phyloP scores from a whole-genome alignment of 2,797 vertebrate species.

The Myioborus miniatus region DNA sequence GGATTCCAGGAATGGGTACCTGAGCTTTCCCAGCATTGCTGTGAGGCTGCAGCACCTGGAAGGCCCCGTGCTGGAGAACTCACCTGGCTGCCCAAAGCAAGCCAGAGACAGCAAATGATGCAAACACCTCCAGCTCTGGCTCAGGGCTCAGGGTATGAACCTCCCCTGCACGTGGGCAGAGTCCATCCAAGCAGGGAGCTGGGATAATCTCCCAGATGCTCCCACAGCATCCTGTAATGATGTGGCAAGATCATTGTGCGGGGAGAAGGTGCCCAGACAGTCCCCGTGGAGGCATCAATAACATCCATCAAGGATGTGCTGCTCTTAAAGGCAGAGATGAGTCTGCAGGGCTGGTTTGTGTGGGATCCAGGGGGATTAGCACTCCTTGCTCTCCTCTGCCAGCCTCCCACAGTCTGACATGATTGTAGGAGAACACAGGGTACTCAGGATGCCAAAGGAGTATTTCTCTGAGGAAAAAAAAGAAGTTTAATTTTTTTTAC shows the following conservation, averaged over 20 bases:
- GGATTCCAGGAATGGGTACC: background rate
- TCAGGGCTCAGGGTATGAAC: background rate
- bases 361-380: background rate
- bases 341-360: background rate
- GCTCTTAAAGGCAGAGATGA: background rate
- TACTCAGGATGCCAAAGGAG: background rate
- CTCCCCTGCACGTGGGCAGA: background rate
- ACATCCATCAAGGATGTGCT: background rate
- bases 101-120: background rate
- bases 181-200: background rate
- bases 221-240: slow-evolving; percentile 27
- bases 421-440: background rate
- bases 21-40: background rate
- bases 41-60: background rate
- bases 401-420: background rate
- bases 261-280: background rate
- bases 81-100: background rate
- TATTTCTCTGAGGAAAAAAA: background rate
- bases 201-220: slow-evolving; percentile 18
- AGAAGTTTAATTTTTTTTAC: background rate
- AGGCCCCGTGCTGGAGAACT: background rate
- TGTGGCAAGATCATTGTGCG: background rate
- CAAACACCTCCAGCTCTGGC: background rate
- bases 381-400: background rate
- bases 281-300: background rate